Base-by-base conservation (phyloP, 2,113 vertebrate species). In the Polyodon spathula region DNA sequence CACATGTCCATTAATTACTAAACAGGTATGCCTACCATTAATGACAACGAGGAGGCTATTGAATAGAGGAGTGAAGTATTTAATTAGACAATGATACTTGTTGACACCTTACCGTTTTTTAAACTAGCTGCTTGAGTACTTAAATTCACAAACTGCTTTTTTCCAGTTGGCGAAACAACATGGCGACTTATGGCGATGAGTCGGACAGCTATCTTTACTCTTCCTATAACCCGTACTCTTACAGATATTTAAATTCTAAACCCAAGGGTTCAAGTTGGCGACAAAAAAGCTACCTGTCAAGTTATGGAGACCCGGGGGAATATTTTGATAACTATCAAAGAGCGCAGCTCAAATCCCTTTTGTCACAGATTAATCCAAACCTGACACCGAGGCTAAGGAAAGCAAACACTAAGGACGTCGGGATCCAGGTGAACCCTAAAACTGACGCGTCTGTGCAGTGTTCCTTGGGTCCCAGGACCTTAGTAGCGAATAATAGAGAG, bases 361-460 rank as follows among this genome's bases (percentile, higher is more conserved):
- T 98, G 37, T 89, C 93, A 0, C 92, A 94, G 58, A 89, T 91
- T 60, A 91, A 92, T 64, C 91, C 93, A 2, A 86, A 89, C 67
- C 83, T 90, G 48, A 91, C 86, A 1, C 90, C 88, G 62, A 76
- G 88, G 63, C 78, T 92, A 57, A 68, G 90, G 64, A 88, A 82
- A 70, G 87, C 88, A 4, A 82, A 91, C 81, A 93, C 89, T 63
- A 89, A 88, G 57, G 93, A 98, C 56, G 90, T 87, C 66, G 91
- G 86, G 0, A 90, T 97, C 15, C 95, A 97, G 82, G 93, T 95
- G 0, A 97, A 89, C 82, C 94, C 92, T 42, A 83, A 82, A 60
- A 80, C 76, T 16, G 92, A 95, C 72, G 86, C 77, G 6, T 81
- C 89, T 4, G 91, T 95, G 63, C 95, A 97, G 78, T 97, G 95